phyloP scores from a whole-genome alignment of 2,113 vertebrate species.

The Istiophorus platypterus region DNA sequence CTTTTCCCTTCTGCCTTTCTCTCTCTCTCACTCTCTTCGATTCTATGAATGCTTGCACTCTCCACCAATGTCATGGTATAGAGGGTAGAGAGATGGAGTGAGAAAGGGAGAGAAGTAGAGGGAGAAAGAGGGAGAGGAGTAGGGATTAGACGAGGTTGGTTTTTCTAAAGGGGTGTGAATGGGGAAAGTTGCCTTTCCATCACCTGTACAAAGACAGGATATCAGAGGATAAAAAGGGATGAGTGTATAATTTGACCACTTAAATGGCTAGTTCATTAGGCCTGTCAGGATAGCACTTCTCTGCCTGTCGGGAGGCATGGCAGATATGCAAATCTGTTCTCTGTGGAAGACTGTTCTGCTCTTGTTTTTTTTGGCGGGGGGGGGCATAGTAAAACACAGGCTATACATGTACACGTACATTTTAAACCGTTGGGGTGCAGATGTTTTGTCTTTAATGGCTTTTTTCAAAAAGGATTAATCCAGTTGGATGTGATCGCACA shows the following conservation, averaged over 20 bases:
- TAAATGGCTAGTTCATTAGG: constrained; percentile 81
- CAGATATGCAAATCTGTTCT: constrained; percentile 77
- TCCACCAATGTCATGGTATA: constrained; percentile 72
- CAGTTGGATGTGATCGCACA: not conserved
- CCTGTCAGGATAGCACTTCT: constrained; percentile 78
- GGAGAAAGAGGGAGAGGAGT: constrained; percentile 33
- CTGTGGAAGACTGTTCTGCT: constrained; percentile 51
- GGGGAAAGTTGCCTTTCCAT: constrained; percentile 82
- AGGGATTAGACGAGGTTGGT: constrained; percentile 68
- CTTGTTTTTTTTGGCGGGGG: constrained; percentile 35
- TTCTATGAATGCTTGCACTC: constrained; percentile 79
- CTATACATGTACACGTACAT: constrained; percentile 3
- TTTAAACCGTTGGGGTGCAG: not conserved
- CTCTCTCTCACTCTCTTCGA: constrained; percentile 30
- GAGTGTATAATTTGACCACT: constrained; percentile 84
- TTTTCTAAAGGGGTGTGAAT: constrained; percentile 76
- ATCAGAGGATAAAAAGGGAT: constrained; percentile 80
- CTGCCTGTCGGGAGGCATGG: constrained; percentile 69
- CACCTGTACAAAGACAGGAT: constrained; percentile 81
- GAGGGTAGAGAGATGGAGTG: constrained; percentile 52
- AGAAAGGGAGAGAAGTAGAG: constrained; percentile 18
- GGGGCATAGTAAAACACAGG: constrained; percentile 34
- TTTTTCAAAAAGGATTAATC: constrained; percentile 3
- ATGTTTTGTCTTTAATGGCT: not conserved
- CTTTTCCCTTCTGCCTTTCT: constrained; percentile 68